These are phyloP conservation scores for Rhinoptilus africanus DNA, from an alignment of 2,113 vertebrate species.

Conservation along the genomic window DNA sequence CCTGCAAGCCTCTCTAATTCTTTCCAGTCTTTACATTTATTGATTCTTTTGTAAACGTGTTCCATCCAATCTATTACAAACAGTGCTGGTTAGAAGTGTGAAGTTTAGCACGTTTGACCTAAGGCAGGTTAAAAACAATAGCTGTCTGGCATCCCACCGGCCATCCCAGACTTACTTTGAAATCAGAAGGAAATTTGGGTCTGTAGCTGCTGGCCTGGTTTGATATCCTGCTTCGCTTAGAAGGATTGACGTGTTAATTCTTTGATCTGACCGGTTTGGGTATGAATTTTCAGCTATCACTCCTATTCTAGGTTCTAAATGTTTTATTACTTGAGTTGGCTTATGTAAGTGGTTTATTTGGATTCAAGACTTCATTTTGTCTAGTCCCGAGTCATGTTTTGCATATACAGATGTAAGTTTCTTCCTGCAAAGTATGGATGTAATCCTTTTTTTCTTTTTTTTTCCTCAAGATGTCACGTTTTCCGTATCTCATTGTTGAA, in stretches of 20 bases:
- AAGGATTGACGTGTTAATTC: slow-evolving; percentile 60
- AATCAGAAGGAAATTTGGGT: slow-evolving; percentile 29
- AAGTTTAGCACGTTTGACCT: slow-evolving; percentile 75
- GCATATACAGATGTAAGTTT: background rate
- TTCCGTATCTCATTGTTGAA: slow-evolving; percentile 7
- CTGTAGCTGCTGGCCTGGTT: background rate
- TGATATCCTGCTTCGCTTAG: slow-evolving; percentile 54
- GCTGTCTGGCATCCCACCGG: background rate
- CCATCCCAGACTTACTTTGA: slow-evolving; percentile 30
- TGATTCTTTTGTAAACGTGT: slow-evolving; percentile 79
- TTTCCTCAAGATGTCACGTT: background rate
- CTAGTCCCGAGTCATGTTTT: slow-evolving; percentile 9
- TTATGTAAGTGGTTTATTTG: slow-evolving; percentile 19
- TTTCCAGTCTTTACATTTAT: slow-evolving; percentile 84
- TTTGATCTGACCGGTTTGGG: slow-evolving; percentile 49
- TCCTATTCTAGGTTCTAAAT: slow-evolving; percentile 13
- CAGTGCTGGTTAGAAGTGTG: slow-evolving; percentile 75
- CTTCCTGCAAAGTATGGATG: background rate
- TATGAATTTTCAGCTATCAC: slow-evolving; percentile 39
- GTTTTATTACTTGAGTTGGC: slow-evolving; percentile 21
- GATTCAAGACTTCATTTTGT: slow-evolving; percentile 32
- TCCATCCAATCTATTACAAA: slow-evolving; percentile 77
- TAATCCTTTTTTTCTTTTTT: background rate
- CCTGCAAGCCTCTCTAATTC: slow-evolving; percentile 73
- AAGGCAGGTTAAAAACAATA: slow-evolving; percentile 59